Base-by-base conservation (phyloP, 2,113 vertebrate genomes). In the Mungos mungo region DNA sequence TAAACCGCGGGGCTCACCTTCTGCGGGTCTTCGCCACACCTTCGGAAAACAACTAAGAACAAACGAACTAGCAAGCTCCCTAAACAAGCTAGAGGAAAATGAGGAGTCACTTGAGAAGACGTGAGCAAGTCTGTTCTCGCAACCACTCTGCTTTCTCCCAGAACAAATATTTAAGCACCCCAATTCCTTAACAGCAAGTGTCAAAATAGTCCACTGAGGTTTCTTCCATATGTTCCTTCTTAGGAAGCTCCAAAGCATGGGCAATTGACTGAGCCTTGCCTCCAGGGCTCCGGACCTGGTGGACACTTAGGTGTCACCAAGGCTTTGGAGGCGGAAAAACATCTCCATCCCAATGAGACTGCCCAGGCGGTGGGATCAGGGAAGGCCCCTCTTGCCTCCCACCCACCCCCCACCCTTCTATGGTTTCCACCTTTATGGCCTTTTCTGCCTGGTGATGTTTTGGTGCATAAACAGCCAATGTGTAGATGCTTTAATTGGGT, bases 401-500 rank as follows among this genome's bases (percentile, higher is more conserved):
- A 4, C 71, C 63, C 63, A 1, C 60, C 60, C 25, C 60, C 4
- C 72, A 13, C 11, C 3, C 19, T 7, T 31, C 52, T 16, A 6
- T 54, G 18, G 31, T 91, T 81, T 85, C 45, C 9, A 54, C 25
- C 65, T 21, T 29, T 7, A 2, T 9, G 13, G 45, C 74, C 69
- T 92, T 6, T 94, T 92, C 88, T 54, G 18, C 18, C 14, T 21
- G 2, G n/a, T n/a, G 84, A 90, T 60, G 15, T 50, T 90, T 92
- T 87, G 69, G 83, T 71, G 68, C 35, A 35, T 79, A 83, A 93
- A 54, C n/a, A 63, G 83, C 35, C 74, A 68, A 82, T 45, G 84
- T 89, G n/a, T 88, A 90, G 90, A 84, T 89, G 77, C 72, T 97
- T 97, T 95, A 88, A 94, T 85, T 95, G 93, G 92, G 82, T 93